These are phyloP conservation scores for Molothrus aeneus DNA, from an alignment of 2,797 vertebrate genomes.

Conservation along the genomic window DNA sequence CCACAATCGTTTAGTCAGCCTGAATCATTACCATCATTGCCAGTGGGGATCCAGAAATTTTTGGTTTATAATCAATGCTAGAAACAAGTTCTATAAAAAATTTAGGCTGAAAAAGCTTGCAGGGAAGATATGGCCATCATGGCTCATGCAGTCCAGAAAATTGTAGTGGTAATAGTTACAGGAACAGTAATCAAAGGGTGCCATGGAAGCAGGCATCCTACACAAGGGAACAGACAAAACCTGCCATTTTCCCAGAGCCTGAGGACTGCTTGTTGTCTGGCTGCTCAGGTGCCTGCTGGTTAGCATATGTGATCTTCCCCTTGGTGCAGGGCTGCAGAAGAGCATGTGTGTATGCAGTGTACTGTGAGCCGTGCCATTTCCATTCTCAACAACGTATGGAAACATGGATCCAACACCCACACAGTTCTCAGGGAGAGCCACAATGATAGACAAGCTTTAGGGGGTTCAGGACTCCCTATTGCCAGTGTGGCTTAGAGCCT, in stretches of 20 bases:
- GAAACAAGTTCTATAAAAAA: not conserved
- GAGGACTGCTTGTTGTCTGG: not conserved
- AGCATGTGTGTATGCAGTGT: rapidly evolving
- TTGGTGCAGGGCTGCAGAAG: not conserved
- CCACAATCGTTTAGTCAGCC: not conserved
- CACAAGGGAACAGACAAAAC: rapidly evolving
- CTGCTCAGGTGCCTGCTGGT: not conserved
- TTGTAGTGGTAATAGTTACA: not conserved
- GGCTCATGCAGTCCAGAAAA: not conserved
- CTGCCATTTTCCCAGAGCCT: not conserved
- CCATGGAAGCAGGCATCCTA: no score
- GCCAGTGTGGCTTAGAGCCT: not conserved
- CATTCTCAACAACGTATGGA: rapidly evolving
- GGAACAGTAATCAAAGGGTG: not conserved
- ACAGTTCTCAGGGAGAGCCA: not conserved
- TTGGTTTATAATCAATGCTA: not conserved
- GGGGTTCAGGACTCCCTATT: not conserved
- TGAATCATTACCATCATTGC: not conserved
- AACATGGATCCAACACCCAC: not conserved
- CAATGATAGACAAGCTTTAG: not conserved
- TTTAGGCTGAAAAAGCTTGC: not conserved
- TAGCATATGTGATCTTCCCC: not conserved
- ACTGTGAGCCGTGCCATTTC: rapidly evolving
- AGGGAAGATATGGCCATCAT: not conserved
- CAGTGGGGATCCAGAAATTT: not conserved